Evolutionary conservation across 2,797 vertebrate genomes (phyloP).

Genomic region (Cercopithecus petaurista): DNA sequence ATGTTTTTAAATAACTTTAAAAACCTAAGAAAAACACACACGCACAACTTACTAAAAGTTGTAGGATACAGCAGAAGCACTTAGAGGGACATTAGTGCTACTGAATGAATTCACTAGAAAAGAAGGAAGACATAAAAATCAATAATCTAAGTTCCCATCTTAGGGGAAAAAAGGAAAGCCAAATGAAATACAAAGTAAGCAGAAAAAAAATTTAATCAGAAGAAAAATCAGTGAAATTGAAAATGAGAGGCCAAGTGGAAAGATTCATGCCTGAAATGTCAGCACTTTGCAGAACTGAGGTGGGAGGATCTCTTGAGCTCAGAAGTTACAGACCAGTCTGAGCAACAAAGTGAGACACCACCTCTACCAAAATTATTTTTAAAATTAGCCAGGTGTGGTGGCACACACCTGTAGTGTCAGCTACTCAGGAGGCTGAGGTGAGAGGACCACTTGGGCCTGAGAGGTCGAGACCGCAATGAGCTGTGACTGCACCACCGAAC

Average conservation of each 20-base stretch:
- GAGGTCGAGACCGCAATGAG: too few species aligned
- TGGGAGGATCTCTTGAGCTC: too few species aligned
- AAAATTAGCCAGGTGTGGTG: too few species aligned
- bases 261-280: too few species aligned
- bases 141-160: not conserved
- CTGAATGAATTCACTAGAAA: not conserved
- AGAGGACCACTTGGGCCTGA: too few species aligned
- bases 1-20: not conserved
- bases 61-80: not conserved
- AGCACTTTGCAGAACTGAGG: too few species aligned
- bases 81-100: not conserved
- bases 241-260: not conserved
- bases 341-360: too few species aligned
- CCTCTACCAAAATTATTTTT: too few species aligned
- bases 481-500: too few species aligned
- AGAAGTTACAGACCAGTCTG: too few species aligned
- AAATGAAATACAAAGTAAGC: not conserved
- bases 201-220: not conserved
- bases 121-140: not conserved
- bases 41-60: not conserved
- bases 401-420: too few species aligned
- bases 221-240: not conserved
- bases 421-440: too few species aligned
- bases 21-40: not conserved
- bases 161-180: not conserved